phyloP scores from a whole-genome alignment of 2,888 invertebrate genomes.

The Pherbina coryleti region DNA sequence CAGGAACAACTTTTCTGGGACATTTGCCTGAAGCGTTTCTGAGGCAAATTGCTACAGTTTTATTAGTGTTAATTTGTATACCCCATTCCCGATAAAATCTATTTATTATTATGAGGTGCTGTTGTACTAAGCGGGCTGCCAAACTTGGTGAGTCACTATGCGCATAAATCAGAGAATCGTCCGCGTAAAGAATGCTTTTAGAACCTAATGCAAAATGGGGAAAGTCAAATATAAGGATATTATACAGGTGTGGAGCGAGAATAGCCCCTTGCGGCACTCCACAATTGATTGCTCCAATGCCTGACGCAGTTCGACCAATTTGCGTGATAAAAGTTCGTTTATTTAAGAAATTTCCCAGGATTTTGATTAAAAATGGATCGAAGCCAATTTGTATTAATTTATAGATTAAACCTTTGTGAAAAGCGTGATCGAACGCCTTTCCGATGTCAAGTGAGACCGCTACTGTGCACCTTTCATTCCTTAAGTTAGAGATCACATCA shows the following conservation, averaged over 20 bases:
- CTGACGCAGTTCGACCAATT: slow-evolving; percentile 23
- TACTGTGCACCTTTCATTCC: slow-evolving; percentile 20
- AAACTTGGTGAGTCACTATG: not conserved
- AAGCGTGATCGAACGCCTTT: slow-evolving; percentile 38
- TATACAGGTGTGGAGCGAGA: slow-evolving; percentile 39
- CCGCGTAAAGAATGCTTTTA: slow-evolving; percentile 39
- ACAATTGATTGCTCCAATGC: not conserved
- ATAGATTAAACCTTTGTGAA: slow-evolving; percentile 28
- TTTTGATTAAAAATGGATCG: slow-evolving; percentile 9
- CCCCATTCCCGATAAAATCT: slow-evolving; percentile 38
- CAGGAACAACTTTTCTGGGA: not conserved
- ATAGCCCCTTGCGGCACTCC: slow-evolving; percentile 40
- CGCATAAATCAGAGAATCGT: slow-evolving; percentile 34
- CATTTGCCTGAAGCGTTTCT: slow-evolving; percentile 40
- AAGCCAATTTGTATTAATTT: slow-evolving; percentile 23
- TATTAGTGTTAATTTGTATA: slow-evolving; percentile 26
- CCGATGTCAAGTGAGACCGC: slow-evolving; percentile 36
- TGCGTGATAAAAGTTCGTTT: slow-evolving; percentile 32
- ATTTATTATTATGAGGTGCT: slow-evolving; percentile 10
- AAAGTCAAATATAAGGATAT: slow-evolving; percentile 41
- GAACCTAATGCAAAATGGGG: slow-evolving; percentile 24
- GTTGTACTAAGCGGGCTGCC: not conserved
- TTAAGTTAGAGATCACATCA: slow-evolving; percentile 30
- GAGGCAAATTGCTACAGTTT: slow-evolving; percentile 31
- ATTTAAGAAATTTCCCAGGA: slow-evolving; percentile 1